Base-by-base conservation (phyloP, 2,888 invertebrate genomes). In the Dorcus hopei region DNA sequence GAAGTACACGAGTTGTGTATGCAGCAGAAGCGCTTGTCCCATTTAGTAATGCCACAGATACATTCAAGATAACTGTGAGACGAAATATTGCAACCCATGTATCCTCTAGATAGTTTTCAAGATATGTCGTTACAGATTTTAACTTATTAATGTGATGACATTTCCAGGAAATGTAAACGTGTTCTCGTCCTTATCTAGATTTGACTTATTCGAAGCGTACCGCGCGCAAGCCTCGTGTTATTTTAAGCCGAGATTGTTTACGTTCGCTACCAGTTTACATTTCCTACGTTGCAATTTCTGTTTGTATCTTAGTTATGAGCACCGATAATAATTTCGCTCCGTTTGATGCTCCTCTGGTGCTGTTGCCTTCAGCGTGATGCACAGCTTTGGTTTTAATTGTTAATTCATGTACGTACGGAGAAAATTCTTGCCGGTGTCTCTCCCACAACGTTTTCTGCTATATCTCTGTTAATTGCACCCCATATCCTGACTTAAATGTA, bases 121-220 rank as follows among this genome's bases (percentile, higher is more conserved):
- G 45, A 45, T 45, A 45, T 23, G 45, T 45, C 45, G 45, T 45
- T 45, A 19, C 14, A 23, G 45, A 45, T 45, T 45, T 45, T 45
- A 45, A 45, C 23, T 45, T 45, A 45, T 45, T 45, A 45, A 11
- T 45, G 45, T 23, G 45, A 45, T 19, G 45, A 45, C 45, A 19
- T 45, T 45, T 11, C 19, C 45, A 19, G 45, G 45, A 45, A 16
- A 45, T 45, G 45, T 23, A 45, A 45, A 45, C 45, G 23, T 45
- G 45, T 45, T 16, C 45, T 14, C 45, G 9, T 23, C 19, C 45
- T 45, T 45, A 45, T 45, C 45, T 3, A 16, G 45, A 45, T 45
- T 45, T 45, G 19, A 23, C 45, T 45, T 45, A 23, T 45, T 45
- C 23, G 41, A 41, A 14, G 41, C n/a, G 41, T 41, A 41, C 45